Conservation (phyloP, 2,113 vertebrate genomes). For the Rhynchomys soricoides region DNA sequence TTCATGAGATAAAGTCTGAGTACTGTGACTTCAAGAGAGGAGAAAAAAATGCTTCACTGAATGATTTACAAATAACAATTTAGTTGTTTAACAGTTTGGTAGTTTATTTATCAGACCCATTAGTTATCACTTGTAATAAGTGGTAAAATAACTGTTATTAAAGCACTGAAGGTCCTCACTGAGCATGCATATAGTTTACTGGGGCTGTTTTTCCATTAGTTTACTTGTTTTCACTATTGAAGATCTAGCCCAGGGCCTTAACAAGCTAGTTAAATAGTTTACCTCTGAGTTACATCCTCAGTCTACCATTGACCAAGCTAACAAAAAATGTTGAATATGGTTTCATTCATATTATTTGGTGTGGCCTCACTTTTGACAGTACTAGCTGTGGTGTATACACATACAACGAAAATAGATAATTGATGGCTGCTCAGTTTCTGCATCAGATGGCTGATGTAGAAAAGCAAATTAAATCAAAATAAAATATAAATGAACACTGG, state of each 20-base stretch:
- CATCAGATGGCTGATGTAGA: too few species aligned
- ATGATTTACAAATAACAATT: background rate
- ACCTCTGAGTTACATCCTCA: background rate
- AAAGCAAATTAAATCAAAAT: background rate
- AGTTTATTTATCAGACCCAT: background rate
- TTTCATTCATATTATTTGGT: background rate
- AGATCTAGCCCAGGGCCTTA: background rate
- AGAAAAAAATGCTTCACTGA: background rate
- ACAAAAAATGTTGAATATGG: background rate
- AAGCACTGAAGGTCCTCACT: background rate
- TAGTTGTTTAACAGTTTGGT: background rate
- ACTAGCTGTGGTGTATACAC: background rate
- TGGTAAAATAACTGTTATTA: slow-evolving; percentile 10
- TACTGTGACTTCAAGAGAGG: background rate
- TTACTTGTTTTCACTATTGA: background rate
- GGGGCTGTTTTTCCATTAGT: too few species aligned
- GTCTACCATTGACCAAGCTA: background rate
- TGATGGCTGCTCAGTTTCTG: background rate
- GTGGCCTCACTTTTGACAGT: background rate
- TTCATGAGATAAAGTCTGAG: background rate
- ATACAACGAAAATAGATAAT: background rate
- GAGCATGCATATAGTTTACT: background rate
- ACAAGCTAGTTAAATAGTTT: background rate
- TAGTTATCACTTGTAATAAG: background rate
- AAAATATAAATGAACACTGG: background rate